Conservation (phyloP, 2,113 vertebrate genomes). For the Okapia johnstoni region DNA sequence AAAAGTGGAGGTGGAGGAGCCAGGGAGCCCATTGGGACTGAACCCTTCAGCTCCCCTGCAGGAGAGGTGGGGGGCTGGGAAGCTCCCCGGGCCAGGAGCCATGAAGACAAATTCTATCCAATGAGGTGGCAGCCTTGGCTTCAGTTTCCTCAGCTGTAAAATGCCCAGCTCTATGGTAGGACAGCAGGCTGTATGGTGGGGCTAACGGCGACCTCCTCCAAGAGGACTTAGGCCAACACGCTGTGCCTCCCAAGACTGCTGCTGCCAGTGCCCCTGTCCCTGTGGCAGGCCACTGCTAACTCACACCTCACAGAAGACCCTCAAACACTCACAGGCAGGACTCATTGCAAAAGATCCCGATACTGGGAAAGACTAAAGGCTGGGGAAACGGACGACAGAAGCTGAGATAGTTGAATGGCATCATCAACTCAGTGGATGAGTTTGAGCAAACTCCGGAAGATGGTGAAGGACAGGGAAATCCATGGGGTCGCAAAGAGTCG, state of each 20-base stretch:
- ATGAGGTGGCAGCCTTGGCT: background rate
- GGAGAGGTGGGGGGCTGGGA: background rate
- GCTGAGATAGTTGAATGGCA: background rate
- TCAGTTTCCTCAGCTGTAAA: background rate
- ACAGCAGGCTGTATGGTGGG: background rate
- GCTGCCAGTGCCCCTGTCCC: background rate
- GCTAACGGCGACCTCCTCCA: background rate
- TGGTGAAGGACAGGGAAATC: background rate
- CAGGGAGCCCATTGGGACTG: background rate
- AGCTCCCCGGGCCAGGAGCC: background rate
- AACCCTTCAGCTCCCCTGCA: background rate
- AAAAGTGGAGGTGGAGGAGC: background rate
- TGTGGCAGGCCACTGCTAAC: background rate
- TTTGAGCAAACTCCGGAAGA: background rate
- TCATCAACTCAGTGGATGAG: background rate
- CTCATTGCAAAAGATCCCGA: background rate
- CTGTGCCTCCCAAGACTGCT: background rate
- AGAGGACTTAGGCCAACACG: background rate
- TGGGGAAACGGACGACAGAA: background rate
- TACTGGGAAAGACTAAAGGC: background rate
- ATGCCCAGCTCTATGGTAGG: background rate
- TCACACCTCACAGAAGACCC: background rate
- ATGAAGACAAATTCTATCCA: background rate
- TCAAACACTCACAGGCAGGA: background rate
- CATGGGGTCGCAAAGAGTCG: background rate